phyloP scores from a whole-genome alignment of 2,113 vertebrate genomes.

The Dendropsophus ebraccatus region DNA sequence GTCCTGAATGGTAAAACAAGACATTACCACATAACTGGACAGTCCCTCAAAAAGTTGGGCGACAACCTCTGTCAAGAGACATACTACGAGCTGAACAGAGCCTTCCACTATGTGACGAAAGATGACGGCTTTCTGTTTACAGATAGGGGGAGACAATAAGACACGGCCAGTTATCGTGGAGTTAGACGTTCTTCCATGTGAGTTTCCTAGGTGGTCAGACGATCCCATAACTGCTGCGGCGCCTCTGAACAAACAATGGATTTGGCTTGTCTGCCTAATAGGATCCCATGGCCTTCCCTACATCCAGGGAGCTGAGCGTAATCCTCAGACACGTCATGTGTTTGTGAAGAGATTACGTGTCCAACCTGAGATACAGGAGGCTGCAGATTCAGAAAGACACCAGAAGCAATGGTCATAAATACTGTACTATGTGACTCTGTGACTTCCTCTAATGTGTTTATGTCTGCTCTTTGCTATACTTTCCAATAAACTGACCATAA shows the following conservation, averaged over 20 bases:
- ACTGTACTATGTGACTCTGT: too few species aligned
- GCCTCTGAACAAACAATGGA: slow-evolving; percentile 15
- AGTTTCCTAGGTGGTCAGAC: slow-evolving; percentile 2
- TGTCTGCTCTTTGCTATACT: too few species aligned
- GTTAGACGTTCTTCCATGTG: background rate
- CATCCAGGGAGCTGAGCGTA: background rate
- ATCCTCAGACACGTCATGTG: slow-evolving; percentile 10
- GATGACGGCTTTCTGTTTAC: background rate
- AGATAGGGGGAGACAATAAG: background rate
- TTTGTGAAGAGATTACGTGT: slow-evolving; percentile 21
- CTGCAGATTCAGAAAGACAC: background rate
- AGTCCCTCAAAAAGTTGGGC: background rate
- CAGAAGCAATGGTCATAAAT: background rate
- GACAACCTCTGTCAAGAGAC: background rate
- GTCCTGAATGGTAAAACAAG: too few species aligned
- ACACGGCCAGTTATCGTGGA: background rate
- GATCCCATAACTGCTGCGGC: background rate
- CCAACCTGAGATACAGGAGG: background rate
- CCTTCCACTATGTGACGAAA: background rate
- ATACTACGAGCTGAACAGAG: too few species aligned
- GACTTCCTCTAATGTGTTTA: too few species aligned
- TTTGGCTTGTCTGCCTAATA: background rate
- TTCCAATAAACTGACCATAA: too few species aligned
- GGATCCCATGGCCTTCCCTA: background rate
- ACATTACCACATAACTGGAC: too few species aligned